A percentile compares a stretch with the other conserved stretches of the same genome.
These are phyloP conservation scores for Triops longicaudatus DNA, from an alignment of 1,140 invertebrate genomes.

Conservation along the genomic window DNA sequence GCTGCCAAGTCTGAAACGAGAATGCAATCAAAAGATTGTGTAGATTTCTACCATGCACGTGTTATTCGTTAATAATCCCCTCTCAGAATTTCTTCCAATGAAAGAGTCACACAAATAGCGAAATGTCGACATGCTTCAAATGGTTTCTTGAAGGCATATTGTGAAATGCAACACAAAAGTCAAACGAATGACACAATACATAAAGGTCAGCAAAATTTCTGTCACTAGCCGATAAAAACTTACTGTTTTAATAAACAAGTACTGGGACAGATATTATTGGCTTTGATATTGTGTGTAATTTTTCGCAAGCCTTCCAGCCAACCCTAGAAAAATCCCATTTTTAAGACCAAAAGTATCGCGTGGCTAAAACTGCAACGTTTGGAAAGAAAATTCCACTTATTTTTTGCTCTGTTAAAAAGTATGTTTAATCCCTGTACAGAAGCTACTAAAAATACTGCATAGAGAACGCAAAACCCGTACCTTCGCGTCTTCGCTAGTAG, in stretches of 20 bases:
- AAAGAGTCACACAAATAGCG: not conserved
- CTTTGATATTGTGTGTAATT: constrained; percentile 97
- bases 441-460: not conserved
- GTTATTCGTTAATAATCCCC: not conserved
- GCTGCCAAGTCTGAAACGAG: constrained; percentile 75
- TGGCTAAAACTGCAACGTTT: not conserved
- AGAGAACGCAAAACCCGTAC: constrained; percentile 44
- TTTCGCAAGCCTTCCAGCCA: constrained; percentile 90
- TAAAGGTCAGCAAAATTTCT: constrained; percentile 17
- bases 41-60: not conserved
- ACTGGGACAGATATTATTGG: constrained; percentile 97
- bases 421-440: not conserved
- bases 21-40: constrained; percentile 28
- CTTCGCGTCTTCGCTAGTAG: constrained; percentile 83
- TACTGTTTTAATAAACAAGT: constrained; percentile 99
- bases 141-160: not conserved
- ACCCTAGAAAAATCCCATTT: constrained; percentile 48
- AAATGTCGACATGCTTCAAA: not conserved
- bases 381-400: not conserved
- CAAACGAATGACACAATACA: not conserved
- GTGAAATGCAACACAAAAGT: not conserved
- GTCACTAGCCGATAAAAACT: constrained; percentile 46
- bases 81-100: not conserved
- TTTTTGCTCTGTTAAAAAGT: not conserved
- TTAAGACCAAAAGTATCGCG: not conserved